These are phyloP conservation scores for Epirrhoe tristata DNA, from an alignment of 2,888 invertebrate species.

Conservation along the genomic window DNA sequence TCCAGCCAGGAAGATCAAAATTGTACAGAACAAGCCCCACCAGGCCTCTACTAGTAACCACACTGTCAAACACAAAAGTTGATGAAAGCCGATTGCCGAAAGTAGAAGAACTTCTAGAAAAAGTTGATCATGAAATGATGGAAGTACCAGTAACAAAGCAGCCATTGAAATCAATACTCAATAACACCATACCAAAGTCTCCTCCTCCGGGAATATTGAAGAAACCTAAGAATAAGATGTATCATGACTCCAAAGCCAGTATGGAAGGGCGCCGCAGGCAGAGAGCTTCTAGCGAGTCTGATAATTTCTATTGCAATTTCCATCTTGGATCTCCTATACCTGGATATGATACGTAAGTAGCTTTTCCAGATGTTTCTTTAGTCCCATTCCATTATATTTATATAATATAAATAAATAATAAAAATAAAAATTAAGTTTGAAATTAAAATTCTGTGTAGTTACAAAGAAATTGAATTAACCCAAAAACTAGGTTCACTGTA, in stretches of 20 bases:
- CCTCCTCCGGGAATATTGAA: constrained; percentile 76
- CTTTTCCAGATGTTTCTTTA: neutral
- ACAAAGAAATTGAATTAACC: no score
- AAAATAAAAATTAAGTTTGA: no score
- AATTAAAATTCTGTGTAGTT: no score
- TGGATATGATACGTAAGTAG: constrained; percentile 72
- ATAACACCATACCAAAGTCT: constrained; percentile 72
- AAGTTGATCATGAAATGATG: constrained; percentile 76
- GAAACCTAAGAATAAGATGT: constrained; percentile 70
- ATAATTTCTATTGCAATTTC: constrained; percentile 70
- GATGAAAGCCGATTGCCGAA: constrained; percentile 75
- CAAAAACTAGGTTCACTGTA: neutral
- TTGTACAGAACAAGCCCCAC: constrained; percentile 69
- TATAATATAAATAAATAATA: no score
- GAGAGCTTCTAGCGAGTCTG: constrained; percentile 81
- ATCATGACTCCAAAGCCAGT: constrained; percentile 62
- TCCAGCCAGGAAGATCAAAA: constrained; percentile 71
- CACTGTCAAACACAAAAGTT: constrained; percentile 73
- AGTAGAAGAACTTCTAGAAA: constrained; percentile 79
- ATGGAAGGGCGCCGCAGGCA: constrained; percentile 76
- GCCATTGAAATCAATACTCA: constrained; percentile 80
- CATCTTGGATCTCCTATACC: constrained; percentile 64
- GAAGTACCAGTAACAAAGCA: constrained; percentile 71
- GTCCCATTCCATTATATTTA: neutral
- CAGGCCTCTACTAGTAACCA: constrained; percentile 70